These are phyloP conservation scores for Gryllus longicercus DNA, from an alignment of 2,888 invertebrate species.

Conservation along the genomic window DNA sequence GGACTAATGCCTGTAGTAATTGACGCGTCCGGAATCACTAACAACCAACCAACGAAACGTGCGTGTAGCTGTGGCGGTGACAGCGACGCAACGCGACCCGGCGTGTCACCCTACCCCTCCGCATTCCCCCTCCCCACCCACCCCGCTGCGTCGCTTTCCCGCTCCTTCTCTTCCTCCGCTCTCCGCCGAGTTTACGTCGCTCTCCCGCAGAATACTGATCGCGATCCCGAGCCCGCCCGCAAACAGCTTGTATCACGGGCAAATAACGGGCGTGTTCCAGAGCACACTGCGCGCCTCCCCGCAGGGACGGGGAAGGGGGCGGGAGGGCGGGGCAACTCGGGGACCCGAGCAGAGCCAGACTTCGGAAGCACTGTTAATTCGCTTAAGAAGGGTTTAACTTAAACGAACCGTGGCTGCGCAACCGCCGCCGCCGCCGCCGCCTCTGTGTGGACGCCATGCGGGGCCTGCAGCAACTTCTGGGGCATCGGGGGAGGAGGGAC, in stretches of 20 bases:
- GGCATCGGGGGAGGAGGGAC: not conserved
- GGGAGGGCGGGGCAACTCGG: not conserved
- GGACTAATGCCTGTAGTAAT: no score
- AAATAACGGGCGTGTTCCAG: not conserved
- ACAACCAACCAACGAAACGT: no score
- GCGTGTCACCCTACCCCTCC: no score
- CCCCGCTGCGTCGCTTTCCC: no score
- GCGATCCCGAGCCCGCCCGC: not conserved
- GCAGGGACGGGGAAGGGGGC: not conserved
- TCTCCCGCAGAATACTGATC: not conserved
- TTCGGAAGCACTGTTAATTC: slow-evolving; percentile 2
- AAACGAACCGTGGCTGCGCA: slow-evolving; percentile 17
- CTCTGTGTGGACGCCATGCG: no score
- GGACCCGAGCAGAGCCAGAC: not conserved
- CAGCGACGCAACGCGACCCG: no score
- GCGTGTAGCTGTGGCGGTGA: no score
- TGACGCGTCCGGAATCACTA: no score
- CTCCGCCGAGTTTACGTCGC: not conserved
- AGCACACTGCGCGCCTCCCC: not conserved
- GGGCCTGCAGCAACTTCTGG: not conserved
- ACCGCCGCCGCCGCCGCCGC: no score
- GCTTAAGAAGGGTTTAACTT: slow-evolving; percentile 10
- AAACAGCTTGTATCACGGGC: slow-evolving; percentile 17
- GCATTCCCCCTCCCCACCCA: no score
- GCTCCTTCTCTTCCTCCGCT: no score